Evolutionary conservation across 2,888 invertebrate genomes (phyloP), one percentile per base, ranked within the genome.

Genomic region (Limnephilus auricula): DNA sequence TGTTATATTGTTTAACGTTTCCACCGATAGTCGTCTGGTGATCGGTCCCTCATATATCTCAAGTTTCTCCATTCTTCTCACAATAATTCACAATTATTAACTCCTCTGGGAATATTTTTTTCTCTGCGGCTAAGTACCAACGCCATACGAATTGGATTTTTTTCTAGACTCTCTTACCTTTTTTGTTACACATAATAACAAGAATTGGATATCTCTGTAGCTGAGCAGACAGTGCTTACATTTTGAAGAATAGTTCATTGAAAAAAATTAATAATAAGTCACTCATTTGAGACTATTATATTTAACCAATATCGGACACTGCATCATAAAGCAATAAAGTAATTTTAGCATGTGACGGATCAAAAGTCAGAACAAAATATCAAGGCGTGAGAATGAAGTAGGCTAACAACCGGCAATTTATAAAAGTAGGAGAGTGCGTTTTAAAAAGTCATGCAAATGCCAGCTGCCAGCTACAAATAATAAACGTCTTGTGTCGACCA

Each of bases 371-470:
- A 65, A 65, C 65, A n/a, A 65, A 65, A 65, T 65, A 65, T 25
- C n/a, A 65, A 25, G n/a, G 5, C 6, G 65, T 25, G 18, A 25
- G 50, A 50, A 15, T 13, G 18, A 65, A 65, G n/a, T 65, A 65
- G 65, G 65, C 65, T 25, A 65, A 65, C 65, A 65, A 65, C 65
- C 25, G 10, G 65, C 65, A 65, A 65, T 65, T 65, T 65, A 65
- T 32, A 80, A 80, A 80, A 80, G 5, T 30, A 31, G 80, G 15
- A 80, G 32, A 80, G 80, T 80, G 89, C 89, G 79, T 79, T 65
- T 45, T 45, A 82, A 89, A 79, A 80, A 79, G 82, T 82, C 34
- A 89, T 37, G 80, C 37, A 89, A 89, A 84, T 84, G 84, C n/a
- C 84, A 84, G 32, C 84, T 84, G 84, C 84, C 84, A 37, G 84